Evolutionary conservation across 2,888 invertebrate species (phyloP), one percentile per base, ranked within the genome.

Genomic region (Allygus modestus): DNA sequence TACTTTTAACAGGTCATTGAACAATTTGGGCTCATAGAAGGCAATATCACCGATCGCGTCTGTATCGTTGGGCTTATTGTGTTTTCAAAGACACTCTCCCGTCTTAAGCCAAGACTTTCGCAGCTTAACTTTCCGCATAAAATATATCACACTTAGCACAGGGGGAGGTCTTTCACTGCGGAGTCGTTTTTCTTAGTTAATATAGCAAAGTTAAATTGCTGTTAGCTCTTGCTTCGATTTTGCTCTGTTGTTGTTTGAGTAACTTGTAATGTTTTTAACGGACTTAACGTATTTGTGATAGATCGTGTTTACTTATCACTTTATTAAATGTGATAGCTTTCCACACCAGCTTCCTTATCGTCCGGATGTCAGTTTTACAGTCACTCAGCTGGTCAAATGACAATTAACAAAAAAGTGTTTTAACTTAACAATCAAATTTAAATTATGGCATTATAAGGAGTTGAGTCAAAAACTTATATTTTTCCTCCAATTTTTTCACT

Each of bases 1-100:
- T 79, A 28, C 58, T 33, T 79, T 79, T 54, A 51, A 79, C 79
- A 79, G 26, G 31, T 51, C 79, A 79, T 79, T 79, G 79, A 79
- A 58, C 79, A 79, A 79, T 79, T 58, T 58, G 31, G 79, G 51
- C 31, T 37, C n/a, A 79, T 28, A 79, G 51, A 46, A 73, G 51
- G 37, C 58, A 65, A 31, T 65, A 65, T 26, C 65, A 11, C 15
- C 46, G 75, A 20, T 75, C 31, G 41, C 26, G 43, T 31, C 79
- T 51, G 37, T 77, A 46, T 41, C 75, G 46, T 77, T 46, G 75
- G 41, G 46, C 75, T 77, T 77, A 77, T 77, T 77, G 75, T 77
- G 46, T n/a, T 77, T 28, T 77, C 75, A 77, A 46, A 77, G 75
- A 28, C 75, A 46, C 46, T 46, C 41, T 73, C 23, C 31, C 26